phyloP scores from a whole-genome alignment of 2,888 invertebrate species.

The Drosophila subsilvestris region DNA sequence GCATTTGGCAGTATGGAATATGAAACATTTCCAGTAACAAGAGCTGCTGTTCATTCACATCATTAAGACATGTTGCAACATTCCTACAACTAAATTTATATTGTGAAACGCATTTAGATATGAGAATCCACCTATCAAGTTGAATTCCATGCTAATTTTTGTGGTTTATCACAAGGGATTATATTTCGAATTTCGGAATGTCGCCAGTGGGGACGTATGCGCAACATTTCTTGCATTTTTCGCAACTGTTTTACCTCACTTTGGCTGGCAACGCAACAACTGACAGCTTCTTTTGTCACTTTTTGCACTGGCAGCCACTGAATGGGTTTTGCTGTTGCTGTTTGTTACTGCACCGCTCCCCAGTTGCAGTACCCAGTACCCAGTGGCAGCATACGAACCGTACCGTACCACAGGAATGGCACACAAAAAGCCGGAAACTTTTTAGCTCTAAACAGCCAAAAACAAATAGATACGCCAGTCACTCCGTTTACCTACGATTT shows the following conservation, averaged over 20 bases:
- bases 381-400: slow-evolving; percentile 38
- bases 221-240: slow-evolving; percentile 15
- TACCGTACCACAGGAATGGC: slow-evolving; percentile 46
- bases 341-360: no score
- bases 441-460: slow-evolving; percentile 67
- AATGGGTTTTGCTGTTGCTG: slow-evolving; percentile 6
- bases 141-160: background rate
- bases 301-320: slow-evolving; percentile 39
- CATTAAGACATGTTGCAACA: no score
- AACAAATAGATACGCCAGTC: slow-evolving; percentile 64
- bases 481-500: background rate
- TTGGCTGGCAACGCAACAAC: slow-evolving; percentile 30
- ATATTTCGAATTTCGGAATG: slow-evolving; percentile 31
- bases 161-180: slow-evolving; percentile 12
- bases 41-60: background rate
- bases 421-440: slow-evolving; percentile 61
- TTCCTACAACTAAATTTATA: background rate
- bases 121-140: background rate
- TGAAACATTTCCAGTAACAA: background rate
- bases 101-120: background rate
- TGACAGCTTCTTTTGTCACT: slow-evolving; percentile 72
- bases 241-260: background rate
- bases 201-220: no score
- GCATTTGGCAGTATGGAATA: background rate
- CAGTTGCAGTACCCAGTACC: no score